Conservation (phyloP, 2,888 invertebrate species). For the Conus canariensis region DNA sequence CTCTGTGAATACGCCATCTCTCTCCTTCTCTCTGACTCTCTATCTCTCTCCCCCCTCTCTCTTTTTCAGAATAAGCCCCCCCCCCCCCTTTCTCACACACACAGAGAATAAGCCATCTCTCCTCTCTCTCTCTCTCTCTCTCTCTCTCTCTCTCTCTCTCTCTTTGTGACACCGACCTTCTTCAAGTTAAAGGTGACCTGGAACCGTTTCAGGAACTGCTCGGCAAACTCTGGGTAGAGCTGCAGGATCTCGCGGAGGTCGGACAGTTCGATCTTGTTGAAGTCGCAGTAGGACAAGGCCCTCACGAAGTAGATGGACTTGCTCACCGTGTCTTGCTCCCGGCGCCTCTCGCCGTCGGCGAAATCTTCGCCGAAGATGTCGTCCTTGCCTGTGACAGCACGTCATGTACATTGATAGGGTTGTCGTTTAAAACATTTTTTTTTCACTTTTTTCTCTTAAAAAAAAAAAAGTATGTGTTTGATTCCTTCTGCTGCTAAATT, state of each 20-base stretch:
- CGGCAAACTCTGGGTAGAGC: constrained; percentile 78
- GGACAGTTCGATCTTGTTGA: constrained; percentile 76
- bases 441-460: too few relatives aligned
- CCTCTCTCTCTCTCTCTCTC: not conserved
- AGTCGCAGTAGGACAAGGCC: constrained; percentile 77
- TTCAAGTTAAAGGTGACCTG: constrained; percentile 77
- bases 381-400: constrained; percentile 72
- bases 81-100: not conserved
- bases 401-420: not conserved
- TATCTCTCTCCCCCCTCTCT: not conserved
- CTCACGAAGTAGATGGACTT: constrained; percentile 77
- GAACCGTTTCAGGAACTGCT: constrained; percentile 73
- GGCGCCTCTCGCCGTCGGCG: constrained; percentile 50
- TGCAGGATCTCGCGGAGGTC: constrained; percentile 76
- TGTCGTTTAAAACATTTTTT: not conserved
- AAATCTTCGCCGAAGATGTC: constrained; percentile 78
- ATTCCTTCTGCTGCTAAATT: too few relatives aligned
- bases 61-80: not conserved
- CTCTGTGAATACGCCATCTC: not conserved
- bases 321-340: constrained; percentile 55
- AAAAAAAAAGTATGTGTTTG: too few relatives aligned
- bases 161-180: constrained; percentile 64
- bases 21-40: not conserved
- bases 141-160: not conserved
- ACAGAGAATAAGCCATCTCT: not conserved